Conservation (phyloP, 1,140 invertebrate genomes). For the Heliconius nattereri region DNA sequence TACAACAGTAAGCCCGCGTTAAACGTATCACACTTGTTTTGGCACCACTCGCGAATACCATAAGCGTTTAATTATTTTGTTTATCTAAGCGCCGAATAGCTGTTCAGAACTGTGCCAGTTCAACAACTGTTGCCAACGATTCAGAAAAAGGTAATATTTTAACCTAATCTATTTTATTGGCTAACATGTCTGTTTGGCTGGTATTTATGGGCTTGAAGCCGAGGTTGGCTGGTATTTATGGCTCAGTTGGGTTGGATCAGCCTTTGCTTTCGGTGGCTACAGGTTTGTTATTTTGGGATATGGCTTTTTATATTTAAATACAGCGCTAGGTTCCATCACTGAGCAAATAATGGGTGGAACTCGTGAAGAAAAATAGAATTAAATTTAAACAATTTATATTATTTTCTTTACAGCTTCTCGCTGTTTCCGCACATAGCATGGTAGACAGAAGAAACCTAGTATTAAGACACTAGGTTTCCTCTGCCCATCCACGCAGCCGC, state of each 20-base stretch:
- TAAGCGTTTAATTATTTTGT: constrained; percentile 28
- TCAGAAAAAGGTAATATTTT: constrained; percentile 16
- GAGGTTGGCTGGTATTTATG: neutral
- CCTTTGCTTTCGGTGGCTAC: too few relatives aligned
- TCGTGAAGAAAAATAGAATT: too few relatives aligned
- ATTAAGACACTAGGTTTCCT: too few relatives aligned
- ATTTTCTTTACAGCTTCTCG: too few relatives aligned
- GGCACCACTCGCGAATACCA: constrained; percentile 19
- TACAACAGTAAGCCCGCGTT: neutral
- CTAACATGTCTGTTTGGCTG: neutral
- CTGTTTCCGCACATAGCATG: too few relatives aligned
- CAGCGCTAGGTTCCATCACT: too few relatives aligned
- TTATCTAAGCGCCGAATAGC: constrained; percentile 17
- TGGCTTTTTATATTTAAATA: neutral
- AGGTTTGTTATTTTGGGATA: neutral
- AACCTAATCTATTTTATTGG: constrained; percentile 20
- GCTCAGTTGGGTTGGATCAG: neutral
- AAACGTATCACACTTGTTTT: neutral
- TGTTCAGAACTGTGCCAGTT: constrained; percentile 5
- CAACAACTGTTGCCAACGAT: constrained; percentile 16
- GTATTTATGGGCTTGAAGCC: neutral
- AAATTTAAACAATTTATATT: too few relatives aligned
- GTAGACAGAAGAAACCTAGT: too few relatives aligned
- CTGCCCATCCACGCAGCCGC: too few relatives aligned
- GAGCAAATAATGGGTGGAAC: too few relatives aligned